These are phyloP conservation scores for Neelides sp. DNA, from an alignment of 1,140 invertebrate species.

Conservation along the genomic window DNA sequence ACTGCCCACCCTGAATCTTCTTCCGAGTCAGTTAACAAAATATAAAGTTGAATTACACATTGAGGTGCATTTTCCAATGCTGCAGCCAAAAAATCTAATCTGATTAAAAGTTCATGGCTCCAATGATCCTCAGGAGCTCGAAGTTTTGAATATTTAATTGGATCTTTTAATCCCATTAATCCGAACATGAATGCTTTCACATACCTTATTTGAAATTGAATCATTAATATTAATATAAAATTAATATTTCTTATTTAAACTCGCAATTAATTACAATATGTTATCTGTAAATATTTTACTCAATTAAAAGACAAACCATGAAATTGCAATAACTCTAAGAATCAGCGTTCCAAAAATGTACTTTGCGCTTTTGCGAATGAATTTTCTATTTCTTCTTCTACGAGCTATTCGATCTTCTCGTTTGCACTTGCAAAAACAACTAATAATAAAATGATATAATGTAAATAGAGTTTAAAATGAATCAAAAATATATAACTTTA, in stretches of 20 bases:
- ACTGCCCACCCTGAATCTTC: constrained; percentile 13
- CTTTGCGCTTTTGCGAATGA: too few species aligned
- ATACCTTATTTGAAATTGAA: constrained; percentile 13
- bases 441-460: too few species aligned
- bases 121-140: constrained; percentile 22
- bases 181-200: constrained; percentile 26
- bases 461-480: too few species aligned
- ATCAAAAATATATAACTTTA: too few species aligned
- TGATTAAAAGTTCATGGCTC: constrained; percentile 21
- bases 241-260: too few species aligned
- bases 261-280: too few species aligned
- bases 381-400: too few species aligned
- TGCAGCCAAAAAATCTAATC: constrained; percentile 25
- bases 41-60: constrained; percentile 22
- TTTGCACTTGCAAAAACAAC: too few species aligned
- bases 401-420: too few species aligned
- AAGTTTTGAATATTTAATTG: constrained; percentile 22
- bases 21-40: constrained; percentile 13
- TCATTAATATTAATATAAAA: constrained; percentile 1
- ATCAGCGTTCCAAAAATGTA: constrained; percentile 26
- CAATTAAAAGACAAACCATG: constrained; percentile 10
- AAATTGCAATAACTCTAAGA: constrained; percentile 21
- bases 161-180: constrained; percentile 13
- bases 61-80: constrained; percentile 29
- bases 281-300: not conserved